Conservation (phyloP, 2,797 vertebrate species). For the Chelonia mydas region DNA sequence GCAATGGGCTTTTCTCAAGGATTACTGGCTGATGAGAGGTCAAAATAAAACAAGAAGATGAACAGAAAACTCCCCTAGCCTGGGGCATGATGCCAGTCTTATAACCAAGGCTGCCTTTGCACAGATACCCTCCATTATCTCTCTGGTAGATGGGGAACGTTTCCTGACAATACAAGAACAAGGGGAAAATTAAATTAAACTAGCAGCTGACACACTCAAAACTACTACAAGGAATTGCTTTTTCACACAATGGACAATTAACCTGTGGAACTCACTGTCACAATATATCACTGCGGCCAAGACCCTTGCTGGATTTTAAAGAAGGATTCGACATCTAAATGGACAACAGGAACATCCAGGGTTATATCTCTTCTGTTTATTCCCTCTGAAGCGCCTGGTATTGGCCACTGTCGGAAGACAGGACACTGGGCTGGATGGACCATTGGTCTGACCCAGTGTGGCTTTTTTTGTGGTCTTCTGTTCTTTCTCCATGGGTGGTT, state of each 20-base stretch:
- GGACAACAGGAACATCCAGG: neutral
- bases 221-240: neutral
- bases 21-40: neutral
- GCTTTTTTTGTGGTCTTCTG: no score
- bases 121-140: neutral
- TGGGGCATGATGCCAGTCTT: neutral
- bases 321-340: neutral
- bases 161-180: neutral
- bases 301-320: neutral
- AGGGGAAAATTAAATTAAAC: neutral
- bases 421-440: no score
- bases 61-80: neutral
- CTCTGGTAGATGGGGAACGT: neutral
- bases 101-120: neutral
- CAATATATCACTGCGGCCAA: neutral
- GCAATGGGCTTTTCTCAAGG: neutral
- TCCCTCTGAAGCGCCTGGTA: no score
- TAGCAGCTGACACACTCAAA: neutral
- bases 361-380: neutral
- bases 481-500: neutral
- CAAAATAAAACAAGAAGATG: neutral
- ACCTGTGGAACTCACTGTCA: neutral
- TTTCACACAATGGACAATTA: neutral
- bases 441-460: no score
- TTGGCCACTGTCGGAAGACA: no score